phyloP scores from a whole-genome alignment of 2,888 invertebrate genomes.

The Parthenolecanium corni region DNA sequence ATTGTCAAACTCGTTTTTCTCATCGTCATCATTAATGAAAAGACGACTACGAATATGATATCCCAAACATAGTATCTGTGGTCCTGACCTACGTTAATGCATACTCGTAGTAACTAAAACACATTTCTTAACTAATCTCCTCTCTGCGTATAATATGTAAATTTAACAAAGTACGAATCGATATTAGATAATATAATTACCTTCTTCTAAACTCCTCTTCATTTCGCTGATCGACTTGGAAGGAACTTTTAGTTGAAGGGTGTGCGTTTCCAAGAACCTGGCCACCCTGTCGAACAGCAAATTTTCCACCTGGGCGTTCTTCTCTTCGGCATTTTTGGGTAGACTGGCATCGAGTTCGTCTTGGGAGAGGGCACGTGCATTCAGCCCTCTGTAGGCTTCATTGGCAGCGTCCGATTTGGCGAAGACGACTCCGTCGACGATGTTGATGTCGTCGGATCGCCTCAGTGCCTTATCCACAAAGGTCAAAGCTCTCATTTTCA shows the following conservation, averaged over 20 bases:
- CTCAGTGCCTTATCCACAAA: constrained; percentile 52
- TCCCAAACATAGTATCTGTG: too few species aligned
- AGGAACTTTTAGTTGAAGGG: constrained; percentile 69
- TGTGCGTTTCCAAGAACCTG: constrained; percentile 63
- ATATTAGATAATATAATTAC: constrained; percentile 43
- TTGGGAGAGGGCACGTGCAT: constrained; percentile 37
- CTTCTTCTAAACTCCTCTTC: constrained; percentile 70
- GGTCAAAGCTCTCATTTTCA: constrained; percentile 61
- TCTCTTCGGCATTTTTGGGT: constrained; percentile 50
- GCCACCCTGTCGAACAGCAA: constrained; percentile 62
- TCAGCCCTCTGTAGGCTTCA: constrained; percentile 35
- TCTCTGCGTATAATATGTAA: too few species aligned
- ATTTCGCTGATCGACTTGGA: constrained; percentile 58
- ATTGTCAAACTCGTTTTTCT: too few species aligned
- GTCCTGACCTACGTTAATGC: too few species aligned
- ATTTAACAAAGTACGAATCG: too few species aligned
- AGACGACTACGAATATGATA: too few species aligned
- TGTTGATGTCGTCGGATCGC: constrained; percentile 41
- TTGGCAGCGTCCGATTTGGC: constrained; percentile 42
- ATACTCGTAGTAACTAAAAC: too few species aligned
- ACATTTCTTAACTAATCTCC: too few species aligned
- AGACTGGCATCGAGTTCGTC: constrained; percentile 43
- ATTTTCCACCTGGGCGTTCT: constrained; percentile 60
- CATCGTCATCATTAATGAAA: too few species aligned
- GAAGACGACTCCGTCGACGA: constrained; percentile 42